Percentiles rank a stretch among this genome's conserved stretches.
Conservation (phyloP, 2,888 invertebrate species). For the Platycheirus albimanus region DNA sequence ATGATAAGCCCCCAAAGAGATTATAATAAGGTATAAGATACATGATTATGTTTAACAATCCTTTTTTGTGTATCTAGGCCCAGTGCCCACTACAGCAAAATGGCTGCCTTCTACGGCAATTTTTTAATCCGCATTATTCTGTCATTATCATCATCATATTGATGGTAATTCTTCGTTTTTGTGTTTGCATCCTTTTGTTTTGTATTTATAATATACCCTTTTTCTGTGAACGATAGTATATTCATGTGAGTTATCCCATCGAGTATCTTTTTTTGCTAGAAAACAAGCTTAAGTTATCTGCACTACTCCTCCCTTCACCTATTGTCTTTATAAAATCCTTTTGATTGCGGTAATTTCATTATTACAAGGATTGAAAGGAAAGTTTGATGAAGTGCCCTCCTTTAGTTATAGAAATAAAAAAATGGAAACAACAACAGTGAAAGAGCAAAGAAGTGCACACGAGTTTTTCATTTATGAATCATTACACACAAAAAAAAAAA, state of each 20-base stretch:
- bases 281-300: constrained; percentile 11
- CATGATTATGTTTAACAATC: too few species aligned
- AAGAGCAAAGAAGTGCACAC: constrained; percentile 13
- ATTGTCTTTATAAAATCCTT: constrained; percentile 39
- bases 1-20: constrained; percentile 42
- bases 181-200: constrained; percentile 50
- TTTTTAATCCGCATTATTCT: constrained; percentile 64
- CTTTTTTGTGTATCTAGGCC: constrained; percentile 7
- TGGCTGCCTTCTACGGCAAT: neutral
- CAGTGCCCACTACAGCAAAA: constrained; percentile 17
- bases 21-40: too few species aligned
- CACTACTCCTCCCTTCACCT: neutral
- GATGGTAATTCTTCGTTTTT: constrained; percentile 39
- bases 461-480: constrained; percentile 22
- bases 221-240: constrained; percentile 34
- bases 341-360: constrained; percentile 70
- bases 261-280: constrained; percentile 20
- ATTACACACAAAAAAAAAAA: constrained; percentile 47
- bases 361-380: constrained; percentile 67
- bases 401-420: constrained; percentile 51
- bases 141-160: constrained; percentile 66
- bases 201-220: constrained; percentile 14
- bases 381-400: constrained; percentile 69
- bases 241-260: constrained; percentile 51
- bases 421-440: constrained; percentile 26